phyloP scores from a whole-genome alignment of 2,797 vertebrate genomes.

The Gymnoscopelus braueri region DNA sequence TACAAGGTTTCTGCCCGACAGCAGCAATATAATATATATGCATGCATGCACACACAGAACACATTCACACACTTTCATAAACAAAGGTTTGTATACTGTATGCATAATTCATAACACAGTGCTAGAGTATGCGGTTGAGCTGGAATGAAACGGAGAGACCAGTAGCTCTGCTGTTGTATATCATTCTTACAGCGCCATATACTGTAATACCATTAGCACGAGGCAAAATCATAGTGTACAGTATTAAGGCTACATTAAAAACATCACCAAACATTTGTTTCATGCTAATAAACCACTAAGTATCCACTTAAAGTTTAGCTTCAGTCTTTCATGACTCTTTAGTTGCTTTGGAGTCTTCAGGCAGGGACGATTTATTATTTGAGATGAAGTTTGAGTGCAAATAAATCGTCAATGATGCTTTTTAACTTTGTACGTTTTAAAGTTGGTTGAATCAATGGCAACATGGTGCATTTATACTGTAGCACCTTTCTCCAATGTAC shows the following conservation, averaged over 20 bases:
- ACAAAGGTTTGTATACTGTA: not conserved
- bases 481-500: no score
- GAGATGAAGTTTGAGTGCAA: constrained; percentile 31
- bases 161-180: constrained; percentile 6
- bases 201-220: not conserved
- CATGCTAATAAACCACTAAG: constrained; percentile 23
- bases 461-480: no score
- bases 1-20: no score
- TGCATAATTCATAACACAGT: constrained; percentile 21
- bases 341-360: constrained; percentile 34
- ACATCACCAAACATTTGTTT: constrained; percentile 4
- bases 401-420: constrained; percentile 17
- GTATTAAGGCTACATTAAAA: constrained; percentile 8
- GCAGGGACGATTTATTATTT: constrained; percentile 49
- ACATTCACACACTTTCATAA: constrained; percentile 1
- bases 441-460: constrained; percentile 41
- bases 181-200: not conserved
- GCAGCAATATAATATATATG: not conserved
- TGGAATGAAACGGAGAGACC: constrained; percentile 2
- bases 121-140: constrained; percentile 1
- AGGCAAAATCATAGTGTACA: constrained; percentile 6
- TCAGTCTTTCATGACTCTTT: constrained; percentile 31
- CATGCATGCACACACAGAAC: not conserved
- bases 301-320: constrained; percentile 26
- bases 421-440: constrained; percentile 18